Evolutionary conservation across 2,888 invertebrate species (phyloP), one percentile per base, ranked within the genome.

Genomic region (Cryptus viduatorius): DNA sequence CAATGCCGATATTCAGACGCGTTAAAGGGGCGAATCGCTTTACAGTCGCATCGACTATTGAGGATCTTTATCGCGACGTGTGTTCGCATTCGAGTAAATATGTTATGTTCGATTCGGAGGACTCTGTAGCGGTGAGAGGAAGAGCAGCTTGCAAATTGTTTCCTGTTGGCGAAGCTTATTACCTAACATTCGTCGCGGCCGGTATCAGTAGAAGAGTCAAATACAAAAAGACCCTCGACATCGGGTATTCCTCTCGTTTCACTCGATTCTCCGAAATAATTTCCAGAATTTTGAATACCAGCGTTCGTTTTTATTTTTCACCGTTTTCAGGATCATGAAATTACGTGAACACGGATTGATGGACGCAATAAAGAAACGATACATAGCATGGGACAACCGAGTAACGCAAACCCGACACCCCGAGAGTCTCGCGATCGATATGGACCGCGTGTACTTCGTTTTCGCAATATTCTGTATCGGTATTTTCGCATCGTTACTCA

Each of bases 381-480:
- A 61, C 61, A 19, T 19, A 65, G 61, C 14, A 12, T 44, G 16
- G 12, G 8, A 16, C 8, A 2, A 4, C n/a, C 16, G 29, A 19
- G 42, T 8, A 59, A 5, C 53, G 53, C 44, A 12, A 16, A 2
- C 37, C 50, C 16, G 76, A 53, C 14, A 69, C 46, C 46, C 50
- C 12, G 59, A 59, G 61, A 53, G 29, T 19, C 31, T 75, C 48
- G 73, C 44, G 14, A 84, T 89, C 50, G 87, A 86, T 48, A 42
- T 89, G 4, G 1, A 84, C 2, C 87, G 87, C 65, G 84, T 89
- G 0, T 78, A 68, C 14, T 4, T 87, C 7, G 84, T 88, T 29
- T 86, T 88, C 8, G 16, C 68, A 12, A 53, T 89, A 50, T 61
- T 86, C 0, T 64, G 29, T 14, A n/a, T 53, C 3, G 88, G 88